Conservation (phyloP, 2,888 invertebrate genomes). For the Drosophila greeni region DNA sequence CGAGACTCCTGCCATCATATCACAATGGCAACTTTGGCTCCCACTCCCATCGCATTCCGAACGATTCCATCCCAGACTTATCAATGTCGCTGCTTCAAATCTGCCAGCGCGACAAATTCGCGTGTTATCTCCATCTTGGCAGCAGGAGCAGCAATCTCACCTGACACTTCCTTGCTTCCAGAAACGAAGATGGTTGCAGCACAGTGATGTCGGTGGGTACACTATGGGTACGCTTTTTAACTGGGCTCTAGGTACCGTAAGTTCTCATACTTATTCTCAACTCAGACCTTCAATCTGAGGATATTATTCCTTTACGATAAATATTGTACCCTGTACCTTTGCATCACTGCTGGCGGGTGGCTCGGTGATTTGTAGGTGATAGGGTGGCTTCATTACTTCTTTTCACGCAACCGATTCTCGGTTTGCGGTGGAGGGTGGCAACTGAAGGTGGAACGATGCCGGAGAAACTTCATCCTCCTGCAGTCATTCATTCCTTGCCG, state of each 20-base stretch:
- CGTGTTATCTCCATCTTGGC: conserved; percentile 60
- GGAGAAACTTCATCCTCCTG: conserved; percentile 47
- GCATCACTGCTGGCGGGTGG: background rate
- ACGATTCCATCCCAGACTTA: conserved; percentile 33
- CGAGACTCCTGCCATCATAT: conserved; percentile 33
- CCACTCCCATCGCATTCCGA: conserved; percentile 25
- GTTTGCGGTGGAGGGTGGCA: conserved; percentile 14
- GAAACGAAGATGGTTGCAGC: conserved; percentile 7
- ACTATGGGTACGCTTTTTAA: background rate
- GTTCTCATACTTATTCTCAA: too few species aligned
- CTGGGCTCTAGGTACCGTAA: background rate
- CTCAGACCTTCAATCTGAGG: background rate
- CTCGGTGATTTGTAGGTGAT: conserved; percentile 10
- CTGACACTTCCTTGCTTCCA: conserved; percentile 20
- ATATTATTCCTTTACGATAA: background rate
- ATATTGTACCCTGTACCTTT: conserved; percentile 5
- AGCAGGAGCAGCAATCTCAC: conserved; percentile 34
- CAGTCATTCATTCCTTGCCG: conserved; percentile 39
- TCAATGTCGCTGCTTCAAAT: conserved; percentile 55
- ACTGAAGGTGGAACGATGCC: conserved; percentile 19
- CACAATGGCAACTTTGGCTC: conserved; percentile 39
- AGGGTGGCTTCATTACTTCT: conserved; percentile 54
- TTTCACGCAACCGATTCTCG: conserved; percentile 45
- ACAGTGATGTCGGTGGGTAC: conserved; percentile 4
- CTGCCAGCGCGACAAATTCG: conserved; percentile 68